Base-by-base conservation (phyloP, 2,113 vertebrate species). In the Mastomys coucha region DNA sequence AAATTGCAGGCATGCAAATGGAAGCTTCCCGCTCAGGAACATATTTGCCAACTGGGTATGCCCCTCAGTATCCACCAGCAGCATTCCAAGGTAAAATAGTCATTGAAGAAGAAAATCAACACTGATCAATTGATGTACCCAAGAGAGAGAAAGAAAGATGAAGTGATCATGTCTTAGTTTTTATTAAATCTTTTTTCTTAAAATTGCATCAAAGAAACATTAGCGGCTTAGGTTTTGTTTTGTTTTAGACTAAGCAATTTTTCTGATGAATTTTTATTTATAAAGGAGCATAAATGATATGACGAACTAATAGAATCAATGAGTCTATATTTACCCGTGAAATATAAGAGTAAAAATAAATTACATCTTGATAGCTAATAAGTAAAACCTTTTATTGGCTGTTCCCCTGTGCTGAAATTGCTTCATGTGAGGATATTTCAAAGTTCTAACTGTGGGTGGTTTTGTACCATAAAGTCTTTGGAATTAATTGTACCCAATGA, bases 51-150 rank as follows among this genome's bases (percentile, higher is more conserved):
- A 72, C 77, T 91, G 95, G 45, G 20, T 67, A 96, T 65, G 42
- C 58, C 0, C 96, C 96, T 45, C 97, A 96, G 16, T 91, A 96
- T 5, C 36, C 69, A 76, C 56, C 97, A 19, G 94, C 78, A 92
- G 0, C 31, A n/a, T 89, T 94, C 65, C 97, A 96, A 96, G 98
- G 97, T 98, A 96, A 93, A 93, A 70, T 28, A 49, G 49, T 88
- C 88, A 49, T 89, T 89, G 89, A 72, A 89, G 36, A 80, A 87
- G 58, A 39, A 80, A 49, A 33, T 5, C 1, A 69, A 36, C 69
- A 42, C 20, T 22, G 39, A 73, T 36, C 28, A 45, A 16, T 89
- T 72, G 42, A 63, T 95, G 93, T 22, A 91, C 67, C 42, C 7
- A 56, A n/a, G 63, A 31, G 0, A 77, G 5, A 78, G 39, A 49